These are phyloP conservation scores for Gambusia affinis DNA, from an alignment of 2,113 vertebrate genomes.

Conservation along the genomic window DNA sequence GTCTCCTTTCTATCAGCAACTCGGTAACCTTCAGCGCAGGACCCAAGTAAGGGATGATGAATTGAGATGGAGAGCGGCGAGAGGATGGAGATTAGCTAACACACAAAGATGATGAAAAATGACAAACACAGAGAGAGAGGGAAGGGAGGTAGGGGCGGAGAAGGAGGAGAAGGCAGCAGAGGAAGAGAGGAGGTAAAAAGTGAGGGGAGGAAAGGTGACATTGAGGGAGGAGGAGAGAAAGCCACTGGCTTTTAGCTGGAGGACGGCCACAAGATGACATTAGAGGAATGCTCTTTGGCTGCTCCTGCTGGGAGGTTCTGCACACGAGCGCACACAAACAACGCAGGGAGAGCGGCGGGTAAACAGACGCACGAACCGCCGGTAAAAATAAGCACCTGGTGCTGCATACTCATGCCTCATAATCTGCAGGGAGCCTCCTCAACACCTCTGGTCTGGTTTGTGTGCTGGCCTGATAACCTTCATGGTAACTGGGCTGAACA, in stretches of 20 bases:
- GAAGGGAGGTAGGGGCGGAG: not conserved
- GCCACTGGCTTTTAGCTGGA: constrained; percentile 74
- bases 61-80: constrained; percentile 77
- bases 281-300: constrained; percentile 71
- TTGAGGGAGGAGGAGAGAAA: constrained; percentile 62
- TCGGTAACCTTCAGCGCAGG: constrained; percentile 76
- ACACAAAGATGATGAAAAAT: constrained; percentile 79
- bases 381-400: constrained; percentile 47
- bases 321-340: constrained; percentile 36
- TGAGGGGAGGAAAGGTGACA: constrained; percentile 73
- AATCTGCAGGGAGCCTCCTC: constrained; percentile 72
- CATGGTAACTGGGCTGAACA: constrained; percentile 67
- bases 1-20: constrained; percentile 67
- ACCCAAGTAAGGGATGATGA: constrained; percentile 79
- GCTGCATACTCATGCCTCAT: constrained; percentile 71
- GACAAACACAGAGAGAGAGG: constrained; percentile 69
- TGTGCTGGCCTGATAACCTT: constrained; percentile 75
- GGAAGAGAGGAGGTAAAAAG: constrained; percentile 51
- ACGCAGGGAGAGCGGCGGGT: constrained; percentile 25
- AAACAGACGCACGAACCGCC: constrained; percentile 45
- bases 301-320: constrained; percentile 68
- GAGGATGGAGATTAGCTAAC: constrained; percentile 80
- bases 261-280: constrained; percentile 73
- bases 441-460: constrained; percentile 56
- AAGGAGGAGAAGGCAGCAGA: constrained; percentile 24